Base-by-base conservation (phyloP, 2,797 vertebrate species). In the Sebastes itinus region DNA sequence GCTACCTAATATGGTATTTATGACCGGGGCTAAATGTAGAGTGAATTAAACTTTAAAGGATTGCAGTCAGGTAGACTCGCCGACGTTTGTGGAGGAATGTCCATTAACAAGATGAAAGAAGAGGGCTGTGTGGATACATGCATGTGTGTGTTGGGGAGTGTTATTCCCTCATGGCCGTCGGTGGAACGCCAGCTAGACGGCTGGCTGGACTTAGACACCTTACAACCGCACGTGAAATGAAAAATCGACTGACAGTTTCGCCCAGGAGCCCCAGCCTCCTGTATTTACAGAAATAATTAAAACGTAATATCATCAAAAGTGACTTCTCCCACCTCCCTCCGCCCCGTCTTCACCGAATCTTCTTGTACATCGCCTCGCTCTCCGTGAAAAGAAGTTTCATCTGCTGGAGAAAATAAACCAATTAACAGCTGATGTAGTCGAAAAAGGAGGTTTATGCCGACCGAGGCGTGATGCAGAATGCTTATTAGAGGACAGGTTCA, bases 41-140 rank as follows among this genome's bases (percentile, higher is more conserved):
- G 95, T 97, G 96, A 98, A 98, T 99, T 98, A 98, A 99, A 99
- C 96, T 98, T 98, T 99, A 98, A 99, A 97, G 96, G 95, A 97
- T 96, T 96, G 90, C 93, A 97, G 96, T 96, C 98, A 99, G 98
- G 98, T 99, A 99, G 97, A 96, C 96, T 94, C 22, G 92, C 94
- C 95, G 96, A 95, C 97, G 91, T 97, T 96, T 92, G 94, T 94
- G 93, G 94, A 96, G 95, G 95, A 95, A 95, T 92, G 95, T 97
- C 97, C 97, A 99, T 99, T 99, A 99, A 95, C 96, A 84, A 96
- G 97, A 98, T 97, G 97, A 96, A 97, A 97, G 96, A 92, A 95
- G 90, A 89, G 85, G 75, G 38, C 56, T 63, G 90, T 84, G 89
- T 80, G 81, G 2, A 52, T 22, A 73, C 87, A 52, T 75, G 77